These are phyloP conservation scores for Scaptomyza parva DNA, from an alignment of 2,888 invertebrate genomes.

Conservation along the genomic window DNA sequence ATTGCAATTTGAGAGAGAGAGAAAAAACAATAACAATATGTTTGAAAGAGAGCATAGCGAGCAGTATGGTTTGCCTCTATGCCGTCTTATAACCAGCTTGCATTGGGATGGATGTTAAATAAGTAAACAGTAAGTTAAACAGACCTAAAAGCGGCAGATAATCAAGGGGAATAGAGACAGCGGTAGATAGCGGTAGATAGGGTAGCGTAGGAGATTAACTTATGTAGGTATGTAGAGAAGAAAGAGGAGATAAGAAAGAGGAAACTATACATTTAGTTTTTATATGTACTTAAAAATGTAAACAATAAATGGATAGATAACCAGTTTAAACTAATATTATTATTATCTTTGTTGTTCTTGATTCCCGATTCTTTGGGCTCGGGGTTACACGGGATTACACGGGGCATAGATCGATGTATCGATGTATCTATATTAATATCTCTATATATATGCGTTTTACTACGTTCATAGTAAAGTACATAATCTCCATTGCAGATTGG, in stretches of 20 bases:
- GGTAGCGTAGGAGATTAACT: slow-evolving; percentile 12
- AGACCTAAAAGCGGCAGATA: slow-evolving; percentile 1
- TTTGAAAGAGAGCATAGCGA: slow-evolving; percentile 21
- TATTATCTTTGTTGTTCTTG: neutral
- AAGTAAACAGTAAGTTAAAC: neutral
- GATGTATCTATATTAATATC: slow-evolving; percentile 4
- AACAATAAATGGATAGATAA: slow-evolving; percentile 29
- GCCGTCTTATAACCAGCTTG: slow-evolving; percentile 7
- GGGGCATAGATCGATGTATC: slow-evolving; percentile 21
- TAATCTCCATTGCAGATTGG: slow-evolving; percentile 85
- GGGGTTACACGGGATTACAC: slow-evolving; percentile 2
- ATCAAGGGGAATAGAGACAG: neutral
- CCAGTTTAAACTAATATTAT: neutral
- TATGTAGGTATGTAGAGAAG: neutral
- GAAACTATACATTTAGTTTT: slow-evolving; percentile 1
- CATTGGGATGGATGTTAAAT: too few species aligned
- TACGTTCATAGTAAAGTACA: slow-evolving; percentile 85
- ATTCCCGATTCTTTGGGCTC: slow-evolving; percentile 13
- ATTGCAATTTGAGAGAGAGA: slow-evolving; percentile 27
- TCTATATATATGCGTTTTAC: slow-evolving; percentile 69
- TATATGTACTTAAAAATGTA: slow-evolving; percentile 7
- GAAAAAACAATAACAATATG: neutral
- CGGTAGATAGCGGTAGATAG: neutral
- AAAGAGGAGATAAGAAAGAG: slow-evolving; percentile 11
- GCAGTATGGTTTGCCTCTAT: slow-evolving; percentile 9